Evolutionary conservation across 2,113 vertebrate genomes (phyloP).

Genomic region (Gyps fulvus): DNA sequence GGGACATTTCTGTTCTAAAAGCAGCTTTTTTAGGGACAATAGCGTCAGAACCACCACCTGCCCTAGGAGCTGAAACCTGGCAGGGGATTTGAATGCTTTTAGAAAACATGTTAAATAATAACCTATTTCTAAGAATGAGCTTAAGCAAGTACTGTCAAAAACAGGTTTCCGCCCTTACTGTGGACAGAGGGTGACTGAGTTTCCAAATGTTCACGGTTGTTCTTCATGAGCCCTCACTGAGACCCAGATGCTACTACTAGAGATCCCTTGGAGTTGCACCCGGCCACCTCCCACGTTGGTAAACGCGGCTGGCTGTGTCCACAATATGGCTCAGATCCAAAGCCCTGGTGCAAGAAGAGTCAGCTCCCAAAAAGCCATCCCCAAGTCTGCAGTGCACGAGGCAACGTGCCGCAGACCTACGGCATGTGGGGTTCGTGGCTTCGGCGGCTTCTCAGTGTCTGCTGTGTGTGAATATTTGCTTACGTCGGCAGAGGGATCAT

Average conservation of each 20-base stretch:
- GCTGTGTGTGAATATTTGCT: background rate
- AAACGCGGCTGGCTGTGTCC: accelerated
- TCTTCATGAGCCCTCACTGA: background rate
- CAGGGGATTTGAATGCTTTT: background rate
- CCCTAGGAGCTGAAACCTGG: background rate
- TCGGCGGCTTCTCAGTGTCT: background rate
- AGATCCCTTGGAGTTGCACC: background rate
- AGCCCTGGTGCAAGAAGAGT: background rate
- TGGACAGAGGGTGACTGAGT: background rate
- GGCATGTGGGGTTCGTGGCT: accelerated
- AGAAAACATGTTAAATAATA: background rate
- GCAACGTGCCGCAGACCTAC: background rate
- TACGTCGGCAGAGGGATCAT: accelerated
- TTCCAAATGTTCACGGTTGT: background rate
- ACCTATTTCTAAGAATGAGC: background rate
- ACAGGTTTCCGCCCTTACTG: background rate
- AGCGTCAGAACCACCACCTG: background rate
- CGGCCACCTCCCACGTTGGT: accelerated
- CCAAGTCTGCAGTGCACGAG: accelerated
- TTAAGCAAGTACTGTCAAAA: background rate
- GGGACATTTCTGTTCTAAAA: background rate
- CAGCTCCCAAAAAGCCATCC: background rate
- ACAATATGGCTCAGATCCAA: accelerated
- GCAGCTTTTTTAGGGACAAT: background rate
- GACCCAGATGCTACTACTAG: accelerated